A percentile compares a stretch with the other conserved stretches of the same genome.
Conservation (phyloP, 1,140 invertebrate genomes). For the Ips nitidus region DNA sequence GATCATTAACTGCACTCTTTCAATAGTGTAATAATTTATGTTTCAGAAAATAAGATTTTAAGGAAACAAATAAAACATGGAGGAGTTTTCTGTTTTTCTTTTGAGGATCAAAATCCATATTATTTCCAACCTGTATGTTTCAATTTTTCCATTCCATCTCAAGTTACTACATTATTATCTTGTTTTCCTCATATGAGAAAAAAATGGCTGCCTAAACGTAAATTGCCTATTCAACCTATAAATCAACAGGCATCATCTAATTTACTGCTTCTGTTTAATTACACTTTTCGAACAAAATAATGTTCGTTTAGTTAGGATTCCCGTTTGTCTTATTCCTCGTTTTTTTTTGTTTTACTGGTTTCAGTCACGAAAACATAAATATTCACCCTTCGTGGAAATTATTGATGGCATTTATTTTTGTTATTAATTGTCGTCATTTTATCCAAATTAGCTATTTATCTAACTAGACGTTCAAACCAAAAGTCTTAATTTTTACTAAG, state of each 20-base stretch:
- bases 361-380: conserved; percentile 27
- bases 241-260: conserved; percentile 22
- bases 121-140: no score
- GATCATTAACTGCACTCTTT: no score
- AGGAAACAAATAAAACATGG: no score
- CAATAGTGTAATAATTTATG: no score
- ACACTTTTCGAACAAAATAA: conserved; percentile 22
- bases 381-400: conserved; percentile 4
- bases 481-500: neutral
- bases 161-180: no score
- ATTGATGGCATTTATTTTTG: neutral
- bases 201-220: no score
- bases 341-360: conserved; percentile 15
- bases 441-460: no score
- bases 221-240: conserved; percentile 14
- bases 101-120: no score
- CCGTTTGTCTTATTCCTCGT: conserved; percentile 21
- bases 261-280: conserved; percentile 33
- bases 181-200: no score
- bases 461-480: neutral
- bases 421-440: neutral
- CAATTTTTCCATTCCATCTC: no score
- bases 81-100: no score
- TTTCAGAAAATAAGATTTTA: no score
- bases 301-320: conserved; percentile 30